These are phyloP conservation scores for Drosophila ezoana DNA, from an alignment of 2,888 invertebrate genomes.

Conservation along the genomic window DNA sequence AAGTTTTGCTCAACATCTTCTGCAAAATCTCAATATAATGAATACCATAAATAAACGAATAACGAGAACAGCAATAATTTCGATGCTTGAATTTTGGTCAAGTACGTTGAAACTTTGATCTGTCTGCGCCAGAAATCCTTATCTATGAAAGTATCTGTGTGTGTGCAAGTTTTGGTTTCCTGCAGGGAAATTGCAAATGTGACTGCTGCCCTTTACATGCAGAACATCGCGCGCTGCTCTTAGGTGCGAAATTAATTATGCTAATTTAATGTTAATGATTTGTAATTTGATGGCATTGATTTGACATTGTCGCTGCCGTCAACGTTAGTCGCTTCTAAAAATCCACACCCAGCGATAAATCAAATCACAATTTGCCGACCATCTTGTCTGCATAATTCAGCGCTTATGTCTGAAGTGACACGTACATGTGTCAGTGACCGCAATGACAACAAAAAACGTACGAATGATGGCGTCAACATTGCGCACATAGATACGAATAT, in stretches of 20 bases:
- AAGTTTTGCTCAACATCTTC: slow-evolving; percentile 17
- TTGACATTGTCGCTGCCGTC: slow-evolving; percentile 51
- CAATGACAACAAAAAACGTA: slow-evolving; percentile 35
- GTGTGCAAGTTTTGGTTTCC: neutral
- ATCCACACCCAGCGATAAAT: slow-evolving; percentile 59
- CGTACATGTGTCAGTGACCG: slow-evolving; percentile 73
- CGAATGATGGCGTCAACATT: slow-evolving; percentile 29
- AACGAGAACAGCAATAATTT: slow-evolving; percentile 2
- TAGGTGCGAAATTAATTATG: slow-evolving; percentile 71
- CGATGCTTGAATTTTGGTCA: slow-evolving; percentile 13
- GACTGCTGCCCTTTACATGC: slow-evolving; percentile 13
- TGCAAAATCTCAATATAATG: neutral
- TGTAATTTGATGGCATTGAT: slow-evolving; percentile 73
- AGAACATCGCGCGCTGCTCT: slow-evolving; percentile 3
- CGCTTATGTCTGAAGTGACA: slow-evolving; percentile 57
- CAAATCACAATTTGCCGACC: slow-evolving; percentile 60
- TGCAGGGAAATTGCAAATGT: slow-evolving; percentile 35
- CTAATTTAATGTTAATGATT: slow-evolving; percentile 67
- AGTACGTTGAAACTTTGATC: slow-evolving; percentile 14
- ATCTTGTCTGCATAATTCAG: slow-evolving; percentile 70
- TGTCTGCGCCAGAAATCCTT: neutral
- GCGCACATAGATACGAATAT: slow-evolving; percentile 14
- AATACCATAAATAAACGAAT: neutral
- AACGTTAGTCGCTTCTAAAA: slow-evolving; percentile 29
- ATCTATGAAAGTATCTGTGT: neutral